Evolutionary conservation across 2,888 invertebrate genomes (phyloP).

Genomic region (Melitaea athalia): DNA sequence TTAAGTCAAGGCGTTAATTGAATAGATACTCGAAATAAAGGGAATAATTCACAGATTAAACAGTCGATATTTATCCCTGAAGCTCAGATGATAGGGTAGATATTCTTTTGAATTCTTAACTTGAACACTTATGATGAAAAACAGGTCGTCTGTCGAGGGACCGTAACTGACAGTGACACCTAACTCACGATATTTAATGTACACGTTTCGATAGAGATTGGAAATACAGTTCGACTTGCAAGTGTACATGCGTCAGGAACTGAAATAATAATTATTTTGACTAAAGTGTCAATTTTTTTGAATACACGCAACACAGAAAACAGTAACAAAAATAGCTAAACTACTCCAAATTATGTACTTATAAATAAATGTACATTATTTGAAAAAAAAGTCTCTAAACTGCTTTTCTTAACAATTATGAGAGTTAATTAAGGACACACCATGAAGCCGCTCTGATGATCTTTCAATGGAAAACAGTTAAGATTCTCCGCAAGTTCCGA

Average conservation of each 20-base stretch:
- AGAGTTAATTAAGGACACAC: constrained; percentile 57
- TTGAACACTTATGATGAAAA: constrained; percentile 49
- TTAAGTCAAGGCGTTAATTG: constrained; percentile 59
- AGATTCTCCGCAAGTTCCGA: constrained; percentile 66
- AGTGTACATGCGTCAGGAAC: background rate
- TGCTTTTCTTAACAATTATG: background rate
- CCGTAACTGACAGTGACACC: constrained; percentile 39
- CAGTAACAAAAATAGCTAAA: background rate
- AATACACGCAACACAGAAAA: no score
- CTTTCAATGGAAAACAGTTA: constrained; percentile 78
- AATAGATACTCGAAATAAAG: constrained; percentile 57
- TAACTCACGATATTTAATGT: constrained; percentile 27
- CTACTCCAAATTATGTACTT: no score
- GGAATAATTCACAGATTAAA: constrained; percentile 51
- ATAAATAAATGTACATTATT: no score
- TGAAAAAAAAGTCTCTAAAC: background rate
- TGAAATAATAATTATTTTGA: background rate
- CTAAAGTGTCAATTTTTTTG: no score
- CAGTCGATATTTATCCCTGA: constrained; percentile 47
- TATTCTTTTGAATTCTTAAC: constrained; percentile 42
- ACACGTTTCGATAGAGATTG: constrained; percentile 16
- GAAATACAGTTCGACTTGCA: constrained; percentile 3
- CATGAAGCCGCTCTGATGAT: constrained; percentile 52
- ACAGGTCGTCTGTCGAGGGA: constrained; percentile 43
- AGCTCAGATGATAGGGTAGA: constrained; percentile 34